phyloP scores from a whole-genome alignment of 2,113 vertebrate genomes.

The Numida meleagris region DNA sequence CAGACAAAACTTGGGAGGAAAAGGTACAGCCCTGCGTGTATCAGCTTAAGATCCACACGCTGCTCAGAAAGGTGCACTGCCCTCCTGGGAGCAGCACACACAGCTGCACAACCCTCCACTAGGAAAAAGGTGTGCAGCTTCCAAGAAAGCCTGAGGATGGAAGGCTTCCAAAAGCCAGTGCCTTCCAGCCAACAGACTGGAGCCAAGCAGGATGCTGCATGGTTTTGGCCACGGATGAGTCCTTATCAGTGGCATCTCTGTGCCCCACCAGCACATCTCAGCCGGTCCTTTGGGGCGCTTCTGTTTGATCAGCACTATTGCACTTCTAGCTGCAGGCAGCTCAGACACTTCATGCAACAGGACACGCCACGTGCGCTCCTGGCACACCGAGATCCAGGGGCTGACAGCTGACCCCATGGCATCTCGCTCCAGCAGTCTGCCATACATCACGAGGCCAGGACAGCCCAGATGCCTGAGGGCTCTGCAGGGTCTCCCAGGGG shows the following conservation, averaged over 20 bases:
- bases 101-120: background rate
- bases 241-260: background rate
- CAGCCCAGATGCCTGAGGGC: background rate
- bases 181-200: background rate
- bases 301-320: background rate
- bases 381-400: background rate
- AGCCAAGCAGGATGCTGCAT: background rate
- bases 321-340: background rate
- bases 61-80: background rate
- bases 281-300: background rate
- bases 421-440: slow-evolving; percentile 16
- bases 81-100: background rate
- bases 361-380: background rate
- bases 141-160: background rate
- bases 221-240: background rate
- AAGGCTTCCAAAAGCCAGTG: background rate
- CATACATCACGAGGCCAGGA: slow-evolving; percentile 21
- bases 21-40: background rate
- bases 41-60: background rate
- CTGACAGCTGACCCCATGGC: slow-evolving; percentile 9
- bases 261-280: background rate
- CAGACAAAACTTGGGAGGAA: background rate
- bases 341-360: slow-evolving; percentile 4
- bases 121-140: background rate
- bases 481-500: background rate